Conservation (phyloP, 2,888 invertebrate genomes). For the Plagodis dolabraria region DNA sequence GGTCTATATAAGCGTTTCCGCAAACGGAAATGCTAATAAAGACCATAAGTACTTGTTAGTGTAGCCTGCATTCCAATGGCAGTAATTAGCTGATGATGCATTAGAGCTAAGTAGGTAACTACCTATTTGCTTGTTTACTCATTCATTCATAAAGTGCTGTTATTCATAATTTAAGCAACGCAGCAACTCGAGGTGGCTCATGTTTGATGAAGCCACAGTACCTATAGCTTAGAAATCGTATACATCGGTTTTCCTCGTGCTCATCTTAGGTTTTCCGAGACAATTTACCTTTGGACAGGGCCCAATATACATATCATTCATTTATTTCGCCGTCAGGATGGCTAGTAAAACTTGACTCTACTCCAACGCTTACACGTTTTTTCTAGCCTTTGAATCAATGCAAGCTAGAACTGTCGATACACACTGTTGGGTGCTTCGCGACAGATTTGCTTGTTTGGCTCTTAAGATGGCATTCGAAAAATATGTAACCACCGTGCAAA, state of each 20-base stretch:
- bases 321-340: background rate
- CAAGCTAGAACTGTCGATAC: too few species aligned
- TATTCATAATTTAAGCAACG: background rate
- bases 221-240: background rate
- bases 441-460: too few species aligned
- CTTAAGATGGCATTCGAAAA: too few species aligned
- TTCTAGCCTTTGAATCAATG: too few species aligned
- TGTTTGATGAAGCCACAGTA: background rate
- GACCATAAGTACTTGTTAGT: constrained; percentile 2
- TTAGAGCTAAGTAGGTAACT: too few species aligned
- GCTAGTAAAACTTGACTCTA: too few species aligned
- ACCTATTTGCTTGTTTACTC: constrained; percentile 19
- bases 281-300: too few species aligned
- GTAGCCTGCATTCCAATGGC: constrained; percentile 20
- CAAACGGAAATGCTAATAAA: background rate
- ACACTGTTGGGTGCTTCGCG: too few species aligned
- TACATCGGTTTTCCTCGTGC: background rate
- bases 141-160: constrained; percentile 21
- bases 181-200: too few species aligned
- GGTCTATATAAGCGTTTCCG: constrained; percentile 8
- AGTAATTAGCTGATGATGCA: constrained; percentile 15
- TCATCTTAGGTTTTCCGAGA: background rate
- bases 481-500: too few species aligned
- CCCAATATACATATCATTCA: background rate
- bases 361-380: too few species aligned